Base-by-base conservation (phyloP, 2,113 vertebrate species). In the Upupa epops region DNA sequence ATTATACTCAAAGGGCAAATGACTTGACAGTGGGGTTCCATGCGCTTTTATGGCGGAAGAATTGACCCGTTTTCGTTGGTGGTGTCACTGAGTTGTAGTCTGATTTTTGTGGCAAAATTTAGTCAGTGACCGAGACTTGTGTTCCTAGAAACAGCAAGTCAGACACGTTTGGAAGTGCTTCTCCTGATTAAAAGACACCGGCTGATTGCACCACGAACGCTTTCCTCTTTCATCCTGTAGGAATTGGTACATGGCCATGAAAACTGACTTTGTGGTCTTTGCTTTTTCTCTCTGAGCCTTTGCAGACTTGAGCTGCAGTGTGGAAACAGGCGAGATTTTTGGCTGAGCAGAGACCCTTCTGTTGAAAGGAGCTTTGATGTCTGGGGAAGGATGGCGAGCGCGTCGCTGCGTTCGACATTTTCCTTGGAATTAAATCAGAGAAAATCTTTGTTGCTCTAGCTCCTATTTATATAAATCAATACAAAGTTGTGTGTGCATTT, bases 31-130 rank as follows among this genome's bases (percentile, higher is more conserved):
- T 92, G 88, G 42, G 77, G 94, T 93, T 96, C 82, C 90, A 82
- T 96, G 88, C 81, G 95, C 96, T 96, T 96, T 96, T 92, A 95
- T 96, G 83, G 90, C 93, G 88, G 93, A 86, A 94, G 94, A 96
- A 94, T 92, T 51, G 73, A 94, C 89, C 92, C 17, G 31, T 88
- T 93, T 95, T 88, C 91, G 75, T 95, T 85, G 90, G 95, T 84
- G 90, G 56, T 95, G 83, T 90, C 92, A 90, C 83, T 94, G 91
- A 93, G 89, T 84, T 77, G 22, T 69, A 65, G 87, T 51, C 45
- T 79, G 92, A 94, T 94, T 94, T 96, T 94, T 92, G 86, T 86
- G 72, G 59, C 77, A 82, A 92, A 96, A 92, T 82, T 90, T 73
- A 94, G 91, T 87, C 84, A 82, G 63, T 93, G 93, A 84, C 88